Evolutionary conservation across 2,888 invertebrate species (phyloP), one percentile per base, ranked within the genome.

Genomic region (Trichopoda pennipes): DNA sequence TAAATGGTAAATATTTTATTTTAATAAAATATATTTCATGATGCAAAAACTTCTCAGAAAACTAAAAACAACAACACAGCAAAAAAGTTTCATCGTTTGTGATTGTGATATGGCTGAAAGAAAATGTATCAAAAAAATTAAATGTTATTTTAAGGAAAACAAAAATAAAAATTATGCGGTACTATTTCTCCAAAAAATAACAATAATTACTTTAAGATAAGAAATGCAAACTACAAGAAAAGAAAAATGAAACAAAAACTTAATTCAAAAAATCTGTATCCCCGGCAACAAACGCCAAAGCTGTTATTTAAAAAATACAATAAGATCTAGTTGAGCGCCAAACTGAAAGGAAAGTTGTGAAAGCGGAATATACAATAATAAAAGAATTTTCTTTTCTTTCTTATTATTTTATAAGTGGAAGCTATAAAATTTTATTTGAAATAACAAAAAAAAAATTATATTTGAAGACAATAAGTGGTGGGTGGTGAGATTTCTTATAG

Each of bases 231-330:
- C 77, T 77, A 68, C 69, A 47, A 56, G 63, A 70, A 60, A 38
- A 64, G 49, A 75, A 66, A 70, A 75, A 70, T 58, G 28, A 64
- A 55, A 75, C 61, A 70, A 75, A 79, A 79, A 58, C 55, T 72
- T 64, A 21, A 17, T 21, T 78, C 47, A 53, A 53, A 78, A 47
- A 64, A 58, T 56, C 38, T 44, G 19, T 72, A 38, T 4, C 28
- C 3, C 8, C 28, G 12, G 12, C 38, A 38, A 38, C 1, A 3
- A 38, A 38, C 10, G 38, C 38, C 3, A 38, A 38, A 38, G 38
- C 38, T 38, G 12, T 12, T 38, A 38, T 38, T 38, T 38, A 2
- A 38, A 38, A 38, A 12, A 12, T 12, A 38, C 38, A 38, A 38
- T 38, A 38, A 38, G 12, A 38, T 3, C 38, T 12, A 12, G 38